phyloP scores from a whole-genome alignment of 2,113 vertebrate genomes.

The Halichoerus grypus region DNA sequence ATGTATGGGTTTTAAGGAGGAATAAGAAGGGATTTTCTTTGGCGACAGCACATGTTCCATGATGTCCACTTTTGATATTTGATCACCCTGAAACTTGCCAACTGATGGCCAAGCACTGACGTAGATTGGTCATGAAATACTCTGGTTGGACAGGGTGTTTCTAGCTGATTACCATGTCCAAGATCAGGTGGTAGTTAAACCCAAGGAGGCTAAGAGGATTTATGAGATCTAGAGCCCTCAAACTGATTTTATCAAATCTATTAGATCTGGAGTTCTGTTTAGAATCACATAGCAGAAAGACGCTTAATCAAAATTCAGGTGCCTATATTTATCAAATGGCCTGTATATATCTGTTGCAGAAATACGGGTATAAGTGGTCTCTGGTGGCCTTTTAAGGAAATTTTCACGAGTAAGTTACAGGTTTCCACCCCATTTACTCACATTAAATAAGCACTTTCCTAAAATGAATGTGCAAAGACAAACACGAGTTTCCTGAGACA shows the following conservation, averaged over 20 bases:
- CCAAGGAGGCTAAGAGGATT: background rate
- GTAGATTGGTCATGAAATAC: background rate
- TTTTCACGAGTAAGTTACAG: conserved; percentile 5
- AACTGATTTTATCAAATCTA: background rate
- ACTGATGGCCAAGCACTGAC: background rate
- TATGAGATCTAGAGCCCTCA: background rate
- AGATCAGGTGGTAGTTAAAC: background rate
- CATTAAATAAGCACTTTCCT: conserved; percentile 33
- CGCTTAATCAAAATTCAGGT: background rate
- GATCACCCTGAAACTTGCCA: conserved; percentile 21
- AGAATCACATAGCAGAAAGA: conserved; percentile 2
- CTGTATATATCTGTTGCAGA: background rate
- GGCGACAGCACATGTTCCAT: background rate
- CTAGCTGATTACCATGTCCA: background rate
- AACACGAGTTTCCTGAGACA: background rate
- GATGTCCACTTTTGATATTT: conserved; percentile 29
- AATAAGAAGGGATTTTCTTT: conserved; percentile 30
- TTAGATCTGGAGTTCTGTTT: background rate
- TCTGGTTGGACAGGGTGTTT: background rate
- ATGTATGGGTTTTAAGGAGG: background rate
- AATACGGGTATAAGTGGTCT: background rate
- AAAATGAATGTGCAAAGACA: background rate
- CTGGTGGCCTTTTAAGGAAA: conserved; percentile 34
- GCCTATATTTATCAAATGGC: background rate
- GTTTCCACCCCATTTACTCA: background rate